Evolutionary conservation across 1,140 invertebrate species (phyloP).

Genomic region (Linepithema humile): DNA sequence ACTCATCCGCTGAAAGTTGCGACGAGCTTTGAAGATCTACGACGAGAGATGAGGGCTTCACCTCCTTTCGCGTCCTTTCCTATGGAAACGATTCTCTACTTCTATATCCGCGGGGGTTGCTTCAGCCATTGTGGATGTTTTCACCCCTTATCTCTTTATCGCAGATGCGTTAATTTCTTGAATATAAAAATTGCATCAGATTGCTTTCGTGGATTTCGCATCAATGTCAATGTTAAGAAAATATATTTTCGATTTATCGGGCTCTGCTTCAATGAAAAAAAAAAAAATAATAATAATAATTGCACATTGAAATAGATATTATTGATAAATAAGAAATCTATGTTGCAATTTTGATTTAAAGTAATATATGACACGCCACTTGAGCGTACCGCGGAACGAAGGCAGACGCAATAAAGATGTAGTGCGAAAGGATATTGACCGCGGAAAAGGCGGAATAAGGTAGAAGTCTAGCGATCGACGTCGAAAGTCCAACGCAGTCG

Average conservation of each 20-base stretch:
- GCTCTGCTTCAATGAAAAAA: not conserved
- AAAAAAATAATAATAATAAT: not conserved
- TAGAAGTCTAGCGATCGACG: slow-evolving; percentile 59
- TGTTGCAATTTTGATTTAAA: not conserved
- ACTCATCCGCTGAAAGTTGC: slow-evolving; percentile 83
- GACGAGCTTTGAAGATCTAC: slow-evolving; percentile 81
- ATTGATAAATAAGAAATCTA: not conserved
- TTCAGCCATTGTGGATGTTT: not conserved
- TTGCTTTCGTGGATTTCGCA: not conserved
- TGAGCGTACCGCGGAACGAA: not conserved
- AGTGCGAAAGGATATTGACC: slow-evolving; percentile 40
- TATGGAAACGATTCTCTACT: slow-evolving; percentile 44
- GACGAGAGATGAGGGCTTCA: slow-evolving; percentile 62
- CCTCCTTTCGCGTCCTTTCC: slow-evolving; percentile 47
- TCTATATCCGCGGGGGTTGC: slow-evolving; percentile 48
- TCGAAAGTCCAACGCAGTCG: slow-evolving; percentile 67
- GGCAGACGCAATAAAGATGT: slow-evolving; percentile 32
- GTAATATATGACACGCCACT: not conserved
- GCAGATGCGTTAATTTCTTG: not conserved
- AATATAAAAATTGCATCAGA: not conserved
- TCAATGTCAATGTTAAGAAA: not conserved
- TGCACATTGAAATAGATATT: not conserved
- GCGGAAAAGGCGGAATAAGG: slow-evolving; percentile 25
- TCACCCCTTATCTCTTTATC: not conserved
- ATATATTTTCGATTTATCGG: not conserved